These are phyloP conservation scores for Rhinichthys osculus DNA, from an alignment of 2,797 vertebrate genomes.

Conservation along the genomic window DNA sequence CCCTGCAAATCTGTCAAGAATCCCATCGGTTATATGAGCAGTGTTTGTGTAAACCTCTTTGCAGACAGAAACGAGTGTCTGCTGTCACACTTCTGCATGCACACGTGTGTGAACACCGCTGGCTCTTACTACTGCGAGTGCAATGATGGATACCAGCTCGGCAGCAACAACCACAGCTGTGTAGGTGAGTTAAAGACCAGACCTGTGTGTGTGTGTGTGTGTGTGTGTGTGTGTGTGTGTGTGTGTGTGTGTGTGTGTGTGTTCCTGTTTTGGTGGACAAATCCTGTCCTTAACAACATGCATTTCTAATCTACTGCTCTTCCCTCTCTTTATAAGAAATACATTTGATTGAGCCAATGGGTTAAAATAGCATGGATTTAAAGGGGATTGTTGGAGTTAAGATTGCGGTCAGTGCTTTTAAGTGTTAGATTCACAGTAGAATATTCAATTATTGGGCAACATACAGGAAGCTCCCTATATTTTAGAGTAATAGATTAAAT, in stretches of 20 bases:
- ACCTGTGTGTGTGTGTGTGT: not conserved
- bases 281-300: too few relatives aligned
- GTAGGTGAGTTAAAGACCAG: slow-evolving; percentile 82
- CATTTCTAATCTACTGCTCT: too few relatives aligned
- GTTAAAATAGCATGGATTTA: not conserved
- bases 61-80: slow-evolving; percentile 92
- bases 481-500: not conserved
- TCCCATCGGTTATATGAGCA: too few relatives aligned
- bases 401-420: not conserved
- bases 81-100: slow-evolving; percentile 89
- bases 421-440: not conserved
- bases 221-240: slow-evolving; percentile 28
- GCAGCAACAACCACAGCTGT: slow-evolving; percentile 95
- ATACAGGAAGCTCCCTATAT: not conserved
- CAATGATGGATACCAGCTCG: slow-evolving; percentile 89
- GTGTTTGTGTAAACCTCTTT: slow-evolving; percentile 55
- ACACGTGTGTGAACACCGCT: slow-evolving; percentile 90
- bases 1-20: not conserved
- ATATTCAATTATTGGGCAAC: not conserved
- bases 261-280: too few relatives aligned
- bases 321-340: too few relatives aligned
- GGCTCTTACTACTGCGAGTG: slow-evolving; percentile 96
- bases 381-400: not conserved
- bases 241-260: not conserved
- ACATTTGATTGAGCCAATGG: not conserved